phyloP scores from a whole-genome alignment of 2,888 invertebrate species.

The Calliphora vomitoria region DNA sequence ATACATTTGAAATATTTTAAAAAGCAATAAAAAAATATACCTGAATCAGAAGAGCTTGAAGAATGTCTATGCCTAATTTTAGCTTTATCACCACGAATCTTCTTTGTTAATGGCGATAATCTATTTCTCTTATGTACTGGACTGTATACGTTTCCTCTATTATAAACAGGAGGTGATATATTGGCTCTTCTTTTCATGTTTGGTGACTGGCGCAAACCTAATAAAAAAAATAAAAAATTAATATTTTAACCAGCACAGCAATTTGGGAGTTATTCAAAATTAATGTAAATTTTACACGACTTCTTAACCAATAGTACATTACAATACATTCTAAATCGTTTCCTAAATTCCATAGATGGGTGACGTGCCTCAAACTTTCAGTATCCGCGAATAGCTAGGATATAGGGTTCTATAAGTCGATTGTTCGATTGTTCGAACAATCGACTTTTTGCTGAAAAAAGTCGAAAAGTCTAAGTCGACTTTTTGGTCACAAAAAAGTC shows the following conservation, averaged over 20 bases:
- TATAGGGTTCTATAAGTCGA: too few relatives aligned
- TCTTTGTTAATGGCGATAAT: constrained; percentile 79
- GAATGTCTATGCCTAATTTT: constrained; percentile 80
- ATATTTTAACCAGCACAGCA: background rate
- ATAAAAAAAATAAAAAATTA: background rate
- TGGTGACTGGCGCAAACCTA: constrained; percentile 78
- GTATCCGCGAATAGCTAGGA: too few relatives aligned
- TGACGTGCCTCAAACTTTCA: too few relatives aligned
- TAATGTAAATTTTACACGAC: too few relatives aligned
- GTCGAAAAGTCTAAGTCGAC: too few relatives aligned
- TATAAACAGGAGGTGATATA: constrained; percentile 79
- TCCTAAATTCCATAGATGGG: too few relatives aligned
- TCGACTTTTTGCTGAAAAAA: too few relatives aligned
- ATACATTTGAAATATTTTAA: constrained; percentile 2
- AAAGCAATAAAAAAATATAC: constrained; percentile 74
- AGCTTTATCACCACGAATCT: constrained; percentile 76
- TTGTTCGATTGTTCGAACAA: too few relatives aligned
- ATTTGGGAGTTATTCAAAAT: too few relatives aligned
- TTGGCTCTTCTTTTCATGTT: constrained; percentile 78
- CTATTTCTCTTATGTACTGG: constrained; percentile 82
- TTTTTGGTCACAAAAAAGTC: too few relatives aligned
- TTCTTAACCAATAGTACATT: too few relatives aligned
- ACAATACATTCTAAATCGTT: too few relatives aligned
- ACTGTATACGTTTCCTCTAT: constrained; percentile 80
- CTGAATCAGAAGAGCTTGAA: constrained; percentile 83